Evolutionary conservation across 1,140 invertebrate genomes (phyloP).

Genomic region (Drosophila navojoa): DNA sequence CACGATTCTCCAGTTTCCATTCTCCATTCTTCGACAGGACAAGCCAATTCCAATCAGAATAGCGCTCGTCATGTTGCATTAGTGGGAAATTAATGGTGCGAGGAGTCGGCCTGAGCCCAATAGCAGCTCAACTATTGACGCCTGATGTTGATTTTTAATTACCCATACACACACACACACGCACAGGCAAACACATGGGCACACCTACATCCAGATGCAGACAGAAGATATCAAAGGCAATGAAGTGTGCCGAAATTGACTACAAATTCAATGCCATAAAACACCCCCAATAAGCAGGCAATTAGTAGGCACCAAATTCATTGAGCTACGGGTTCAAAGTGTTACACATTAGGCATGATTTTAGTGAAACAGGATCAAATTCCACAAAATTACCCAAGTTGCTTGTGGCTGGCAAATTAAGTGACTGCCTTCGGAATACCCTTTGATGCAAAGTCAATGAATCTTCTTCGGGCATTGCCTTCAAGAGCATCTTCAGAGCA

Average conservation of each 20-base stretch:
- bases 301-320: constrained; percentile 64
- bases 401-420: neutral
- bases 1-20: neutral
- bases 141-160: constrained; percentile 57
- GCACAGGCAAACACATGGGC: constrained; percentile 2
- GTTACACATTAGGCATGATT: constrained; percentile 77
- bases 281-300: constrained; percentile 57
- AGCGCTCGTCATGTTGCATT: constrained; percentile 52
- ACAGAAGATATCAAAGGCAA: constrained; percentile 27
- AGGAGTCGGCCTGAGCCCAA: neutral
- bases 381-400: constrained; percentile 7
- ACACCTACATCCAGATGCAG: neutral
- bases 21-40: neutral
- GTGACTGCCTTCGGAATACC: constrained; percentile 1
- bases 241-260: constrained; percentile 65
- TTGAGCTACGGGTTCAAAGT: constrained; percentile 71
- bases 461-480: too few relatives aligned
- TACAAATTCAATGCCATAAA: constrained; percentile 76
- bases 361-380: constrained; percentile 32
- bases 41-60: constrained; percentile 39
- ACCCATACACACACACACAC: constrained; percentile 20
- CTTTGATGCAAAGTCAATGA: neutral
- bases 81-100: constrained; percentile 44
- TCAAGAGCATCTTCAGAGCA: too few relatives aligned
- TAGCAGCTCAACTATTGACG: constrained; percentile 36